Conservation (phyloP, 92 coral and sea anemone genomes). For the Actinernus sp. region DNA sequence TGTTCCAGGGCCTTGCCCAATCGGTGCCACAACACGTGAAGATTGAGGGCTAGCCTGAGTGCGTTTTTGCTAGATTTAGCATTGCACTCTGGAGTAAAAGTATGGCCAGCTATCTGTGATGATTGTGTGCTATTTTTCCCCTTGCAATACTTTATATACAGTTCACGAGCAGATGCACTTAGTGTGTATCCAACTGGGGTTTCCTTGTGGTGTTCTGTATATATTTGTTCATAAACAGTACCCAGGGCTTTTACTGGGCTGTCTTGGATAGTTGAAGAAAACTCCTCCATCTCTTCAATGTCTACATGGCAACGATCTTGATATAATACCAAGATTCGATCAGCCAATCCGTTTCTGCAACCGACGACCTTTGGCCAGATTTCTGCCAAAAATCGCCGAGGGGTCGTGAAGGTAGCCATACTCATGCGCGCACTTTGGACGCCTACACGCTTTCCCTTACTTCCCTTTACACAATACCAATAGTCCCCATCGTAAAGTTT, state of each 20-base stretch:
- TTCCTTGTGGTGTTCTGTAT: slow-evolving; percentile 36
- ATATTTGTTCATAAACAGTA: slow-evolving; percentile 39
- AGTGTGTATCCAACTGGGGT: slow-evolving; percentile 21
- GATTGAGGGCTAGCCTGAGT: slow-evolving; percentile 32
- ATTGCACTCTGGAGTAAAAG: slow-evolving; percentile 38
- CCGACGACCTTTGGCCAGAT: slow-evolving; percentile 44
- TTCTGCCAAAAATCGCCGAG: slow-evolving; percentile 23
- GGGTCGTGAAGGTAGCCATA: slow-evolving; percentile 31
- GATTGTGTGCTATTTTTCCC: slow-evolving; percentile 13
- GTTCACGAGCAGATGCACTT: slow-evolving; percentile 36
- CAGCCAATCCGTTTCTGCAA: slow-evolving; percentile 28
- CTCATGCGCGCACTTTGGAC: slow-evolving; percentile 29
- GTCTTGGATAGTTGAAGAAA: slow-evolving; percentile 20
- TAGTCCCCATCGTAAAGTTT: slow-evolving; percentile 37
- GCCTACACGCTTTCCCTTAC: slow-evolving; percentile 42
- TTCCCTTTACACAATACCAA: slow-evolving; percentile 51
- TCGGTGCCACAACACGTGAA: slow-evolving; percentile 41
- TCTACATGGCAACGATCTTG: slow-evolving; percentile 2
- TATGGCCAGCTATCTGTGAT: slow-evolving; percentile 1
- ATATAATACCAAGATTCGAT: slow-evolving; percentile 9
- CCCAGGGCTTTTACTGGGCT: slow-evolving; percentile 26
- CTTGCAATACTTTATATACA: slow-evolving; percentile 50
- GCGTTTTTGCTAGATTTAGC: slow-evolving; percentile 40
- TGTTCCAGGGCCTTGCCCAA: slow-evolving; percentile 39
- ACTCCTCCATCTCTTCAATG: slow-evolving; percentile 29